These are phyloP conservation scores for Microplitis demolitor DNA, from an alignment of 1,140 invertebrate species.

Conservation along the genomic window DNA sequence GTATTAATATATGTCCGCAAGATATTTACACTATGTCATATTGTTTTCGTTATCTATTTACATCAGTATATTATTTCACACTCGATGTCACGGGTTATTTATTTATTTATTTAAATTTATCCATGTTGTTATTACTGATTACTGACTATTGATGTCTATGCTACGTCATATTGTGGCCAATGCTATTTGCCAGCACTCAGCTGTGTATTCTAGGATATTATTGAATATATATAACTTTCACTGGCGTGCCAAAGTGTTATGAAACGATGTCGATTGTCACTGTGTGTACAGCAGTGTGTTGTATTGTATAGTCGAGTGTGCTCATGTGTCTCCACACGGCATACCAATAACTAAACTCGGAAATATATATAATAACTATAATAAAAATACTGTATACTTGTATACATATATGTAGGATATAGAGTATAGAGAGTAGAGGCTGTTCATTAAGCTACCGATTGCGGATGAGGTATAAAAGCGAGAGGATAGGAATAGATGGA, in stretches of 20 bases:
- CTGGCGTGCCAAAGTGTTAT: conserved; percentile 2
- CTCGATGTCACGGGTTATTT: no score
- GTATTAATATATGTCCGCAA: no score
- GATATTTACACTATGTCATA: no score
- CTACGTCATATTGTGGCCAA: not conserved
- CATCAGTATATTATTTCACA: no score
- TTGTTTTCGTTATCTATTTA: no score
- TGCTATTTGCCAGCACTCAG: not conserved
- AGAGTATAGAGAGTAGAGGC: not conserved
- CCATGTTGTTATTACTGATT: no score
- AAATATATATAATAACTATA: not conserved
- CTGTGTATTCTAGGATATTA: not conserved
- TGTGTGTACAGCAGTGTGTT: conserved; percentile 4
- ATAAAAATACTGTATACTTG: not conserved
- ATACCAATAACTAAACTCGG: not conserved
- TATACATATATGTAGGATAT: not conserved
- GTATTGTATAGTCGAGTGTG: not conserved
- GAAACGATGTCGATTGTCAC: conserved; percentile 10
- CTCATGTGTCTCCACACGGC: not conserved
- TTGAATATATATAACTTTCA: not conserved
- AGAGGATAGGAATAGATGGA: conserved; percentile 22
- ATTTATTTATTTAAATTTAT: no score
- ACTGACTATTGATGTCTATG: no score
- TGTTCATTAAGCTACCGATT: conserved; percentile 19
- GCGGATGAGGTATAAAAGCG: conserved; percentile 14